Evolutionary conservation across 2,113 vertebrate genomes (phyloP), one percentile per base, ranked within the genome.

Genomic region (Indri indri): DNA sequence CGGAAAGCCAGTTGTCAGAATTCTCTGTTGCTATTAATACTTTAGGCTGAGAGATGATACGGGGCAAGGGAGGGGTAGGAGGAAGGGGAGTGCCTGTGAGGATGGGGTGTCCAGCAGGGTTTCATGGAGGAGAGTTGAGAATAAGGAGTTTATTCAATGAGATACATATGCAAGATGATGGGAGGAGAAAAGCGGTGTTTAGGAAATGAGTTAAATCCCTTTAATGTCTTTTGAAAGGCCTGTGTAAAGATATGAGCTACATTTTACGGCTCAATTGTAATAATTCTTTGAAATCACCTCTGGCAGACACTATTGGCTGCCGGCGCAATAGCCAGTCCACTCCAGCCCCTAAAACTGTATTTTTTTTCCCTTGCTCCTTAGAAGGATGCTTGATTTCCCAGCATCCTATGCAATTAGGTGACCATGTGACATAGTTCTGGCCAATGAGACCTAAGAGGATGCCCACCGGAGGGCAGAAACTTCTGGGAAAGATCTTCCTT

Each of bases 1-100:
- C 45, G 42, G 18, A 50, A 45, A 40, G 18, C 80, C 61, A 16
- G 80, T 52, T 8, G 25, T 25, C 34, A 40, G 68, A 84, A 65
- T 0, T 9, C 34, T 42, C 61, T 54, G 34, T 34, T 8, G 4
- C 23, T 23, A 18, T 54, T 54, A 17, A 54, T 54, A 6, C 59
- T 0, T 1, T 42, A 14, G 0, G 32, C 30, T 1, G 47, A 20
- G 20, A 9, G 59, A 6, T 0, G 47, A n/a, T 3, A 37, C 47
- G 1, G 4, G 4, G n/a, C 61, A 11, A 18, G 2, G n/a, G 2
- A 34, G 30, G n/a, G 74, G 45, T 25, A 30, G 54, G 22, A 59
- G 32, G 16, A 13, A 57, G 30, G 42, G 11, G 16, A 81, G 37
- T 0, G 37, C 32, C 50, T 30, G 16, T 2, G 3, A 12, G 61